Percentiles rank a stretch among this genome's conserved stretches.
These are phyloP conservation scores for Dermatophagoides farinae DNA, from an alignment of 1,140 invertebrate genomes.

Conservation along the genomic window DNA sequence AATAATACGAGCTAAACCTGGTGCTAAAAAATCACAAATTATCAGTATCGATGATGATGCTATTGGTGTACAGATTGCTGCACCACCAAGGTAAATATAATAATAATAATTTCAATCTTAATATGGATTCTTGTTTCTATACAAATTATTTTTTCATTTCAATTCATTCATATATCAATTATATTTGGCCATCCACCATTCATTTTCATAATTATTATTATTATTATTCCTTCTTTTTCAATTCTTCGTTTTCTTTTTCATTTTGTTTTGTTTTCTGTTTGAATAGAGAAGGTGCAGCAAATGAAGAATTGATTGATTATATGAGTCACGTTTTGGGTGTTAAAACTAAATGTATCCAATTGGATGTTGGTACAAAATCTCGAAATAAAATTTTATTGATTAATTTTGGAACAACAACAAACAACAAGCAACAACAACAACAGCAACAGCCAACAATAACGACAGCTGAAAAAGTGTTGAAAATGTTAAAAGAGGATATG, in stretches of 20 bases:
- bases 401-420: neutral
- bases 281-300: slow-evolving; percentile 39
- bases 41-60: slow-evolving; percentile 26
- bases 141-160: neutral
- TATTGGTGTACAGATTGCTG: slow-evolving; percentile 45
- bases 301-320: slow-evolving; percentile 48
- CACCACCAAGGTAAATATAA: slow-evolving; percentile 41
- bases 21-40: slow-evolving; percentile 13
- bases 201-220: neutral
- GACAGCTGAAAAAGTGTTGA: neutral
- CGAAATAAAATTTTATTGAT: neutral
- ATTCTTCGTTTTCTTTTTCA: neutral
- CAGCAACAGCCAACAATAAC: too few relatives aligned
- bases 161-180: too few relatives aligned
- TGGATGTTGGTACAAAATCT: slow-evolving; percentile 1
- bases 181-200: too few relatives aligned
- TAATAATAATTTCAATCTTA: neutral
- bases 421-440: neutral
- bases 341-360: slow-evolving; percentile 19
- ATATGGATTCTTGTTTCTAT: neutral
- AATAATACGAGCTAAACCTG: neutral
- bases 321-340: slow-evolving; percentile 41
- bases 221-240: neutral
- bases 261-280: neutral
- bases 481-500: neutral